Conservation (phyloP, 2,888 invertebrate species). For the Lithophane semibrunnea region DNA sequence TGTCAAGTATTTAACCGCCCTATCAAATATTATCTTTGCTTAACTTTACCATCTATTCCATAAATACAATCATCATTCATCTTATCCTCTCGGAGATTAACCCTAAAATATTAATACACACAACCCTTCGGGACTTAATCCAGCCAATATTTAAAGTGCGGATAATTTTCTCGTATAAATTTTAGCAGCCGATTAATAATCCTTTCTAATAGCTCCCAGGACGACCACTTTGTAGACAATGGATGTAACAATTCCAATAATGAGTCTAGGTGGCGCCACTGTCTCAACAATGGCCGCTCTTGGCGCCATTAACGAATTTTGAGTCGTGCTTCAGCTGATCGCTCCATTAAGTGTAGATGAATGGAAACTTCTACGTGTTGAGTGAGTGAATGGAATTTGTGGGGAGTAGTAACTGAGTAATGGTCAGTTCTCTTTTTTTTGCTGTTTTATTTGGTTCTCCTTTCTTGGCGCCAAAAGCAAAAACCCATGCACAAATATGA, state of each 20-base stretch:
- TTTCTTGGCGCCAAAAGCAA: background rate
- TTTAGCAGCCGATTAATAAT: conserved; percentile 62
- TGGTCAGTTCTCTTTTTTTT: background rate
- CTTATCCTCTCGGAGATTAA: conserved; percentile 25
- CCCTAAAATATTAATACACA: conserved; percentile 51
- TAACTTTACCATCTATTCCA: background rate
- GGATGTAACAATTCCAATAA: conserved; percentile 72
- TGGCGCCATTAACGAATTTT: conserved; percentile 69
- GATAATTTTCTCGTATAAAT: conserved; percentile 61
- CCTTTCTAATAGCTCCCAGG: conserved; percentile 69
- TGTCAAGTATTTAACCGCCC: background rate
- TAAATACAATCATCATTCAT: background rate
- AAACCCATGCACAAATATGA: background rate
- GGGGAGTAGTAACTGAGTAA: background rate
- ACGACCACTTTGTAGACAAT: conserved; percentile 63
- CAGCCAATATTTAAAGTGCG: conserved; percentile 51
- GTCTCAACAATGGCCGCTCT: conserved; percentile 61
- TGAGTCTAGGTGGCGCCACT: conserved; percentile 65
- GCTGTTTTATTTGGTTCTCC: background rate
- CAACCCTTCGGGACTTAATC: conserved; percentile 47
- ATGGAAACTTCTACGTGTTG: conserved; percentile 40
- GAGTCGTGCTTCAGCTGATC: conserved; percentile 66
- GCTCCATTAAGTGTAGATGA: conserved; percentile 62
- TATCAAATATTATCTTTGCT: background rate
- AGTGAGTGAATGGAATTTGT: conserved; percentile 35